phyloP scores from a whole-genome alignment of 2,113 vertebrate species.

The Psittacara wagleri region DNA sequence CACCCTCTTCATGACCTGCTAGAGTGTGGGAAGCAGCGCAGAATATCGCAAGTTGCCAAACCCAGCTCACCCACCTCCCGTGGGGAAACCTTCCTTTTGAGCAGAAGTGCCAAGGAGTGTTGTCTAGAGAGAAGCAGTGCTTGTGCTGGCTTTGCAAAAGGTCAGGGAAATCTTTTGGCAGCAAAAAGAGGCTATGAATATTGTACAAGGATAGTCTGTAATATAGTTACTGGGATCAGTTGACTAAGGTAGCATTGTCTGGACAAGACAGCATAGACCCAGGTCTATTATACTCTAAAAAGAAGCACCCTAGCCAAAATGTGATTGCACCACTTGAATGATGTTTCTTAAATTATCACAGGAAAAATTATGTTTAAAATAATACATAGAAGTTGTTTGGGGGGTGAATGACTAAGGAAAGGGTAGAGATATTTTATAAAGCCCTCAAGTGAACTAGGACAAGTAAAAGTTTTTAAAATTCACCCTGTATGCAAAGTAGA shows the following conservation, averaged over 20 bases:
- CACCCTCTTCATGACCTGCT: neutral
- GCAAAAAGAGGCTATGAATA: neutral
- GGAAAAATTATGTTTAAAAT: neutral
- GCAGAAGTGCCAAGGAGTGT: rapidly evolving
- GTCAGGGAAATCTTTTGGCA: neutral
- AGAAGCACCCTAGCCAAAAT: neutral
- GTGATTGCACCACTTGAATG: neutral
- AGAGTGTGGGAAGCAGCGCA: neutral
- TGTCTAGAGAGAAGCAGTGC: rapidly evolving
- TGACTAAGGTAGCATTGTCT: neutral
- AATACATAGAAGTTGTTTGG: neutral
- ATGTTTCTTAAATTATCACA: neutral
- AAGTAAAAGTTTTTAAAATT: neutral
- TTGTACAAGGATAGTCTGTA: neutral
- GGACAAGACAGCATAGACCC: neutral
- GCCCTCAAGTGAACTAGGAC: neutral
- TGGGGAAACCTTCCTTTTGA: neutral
- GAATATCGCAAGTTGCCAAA: neutral
- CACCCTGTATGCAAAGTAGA: neutral
- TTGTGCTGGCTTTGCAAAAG: rapidly evolving
- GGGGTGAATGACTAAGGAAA: neutral
- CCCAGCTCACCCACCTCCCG: rapidly evolving
- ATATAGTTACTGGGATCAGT: neutral
- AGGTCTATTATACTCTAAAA: neutral
- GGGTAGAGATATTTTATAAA: neutral